Conservation (phyloP, 1,140 invertebrate genomes). For the Coptotermes formosanus region DNA sequence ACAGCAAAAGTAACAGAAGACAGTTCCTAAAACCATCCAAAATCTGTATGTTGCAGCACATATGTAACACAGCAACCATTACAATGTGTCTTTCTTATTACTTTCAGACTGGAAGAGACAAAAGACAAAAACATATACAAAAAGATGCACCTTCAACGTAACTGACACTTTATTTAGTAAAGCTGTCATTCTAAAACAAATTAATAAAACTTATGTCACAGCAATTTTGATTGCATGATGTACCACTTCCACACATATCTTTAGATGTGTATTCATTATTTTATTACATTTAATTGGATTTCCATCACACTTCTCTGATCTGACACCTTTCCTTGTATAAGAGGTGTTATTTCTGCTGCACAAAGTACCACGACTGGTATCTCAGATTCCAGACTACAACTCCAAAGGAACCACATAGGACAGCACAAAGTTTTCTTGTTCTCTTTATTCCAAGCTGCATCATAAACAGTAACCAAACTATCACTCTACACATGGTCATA, state of each 20-base stretch:
- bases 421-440: neutral
- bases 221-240: neutral
- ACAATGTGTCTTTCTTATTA: constrained; percentile 13
- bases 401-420: neutral
- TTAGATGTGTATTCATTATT: neutral
- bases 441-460: neutral
- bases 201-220: neutral
- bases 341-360: neutral
- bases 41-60: constrained; percentile 5
- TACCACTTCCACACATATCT: neutral
- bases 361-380: neutral
- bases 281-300: neutral
- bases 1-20: constrained; percentile 12
- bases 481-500: neutral
- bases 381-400: neutral
- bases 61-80: neutral
- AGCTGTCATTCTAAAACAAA: neutral
- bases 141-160: neutral
- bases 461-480: neutral
- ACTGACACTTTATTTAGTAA: neutral
- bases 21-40: constrained; percentile 26
- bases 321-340: neutral
- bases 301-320: neutral
- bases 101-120: neutral
- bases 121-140: neutral